These are phyloP conservation scores for Pseudeuparius sepicola DNA, from an alignment of 2,888 invertebrate genomes.

Conservation along the genomic window DNA sequence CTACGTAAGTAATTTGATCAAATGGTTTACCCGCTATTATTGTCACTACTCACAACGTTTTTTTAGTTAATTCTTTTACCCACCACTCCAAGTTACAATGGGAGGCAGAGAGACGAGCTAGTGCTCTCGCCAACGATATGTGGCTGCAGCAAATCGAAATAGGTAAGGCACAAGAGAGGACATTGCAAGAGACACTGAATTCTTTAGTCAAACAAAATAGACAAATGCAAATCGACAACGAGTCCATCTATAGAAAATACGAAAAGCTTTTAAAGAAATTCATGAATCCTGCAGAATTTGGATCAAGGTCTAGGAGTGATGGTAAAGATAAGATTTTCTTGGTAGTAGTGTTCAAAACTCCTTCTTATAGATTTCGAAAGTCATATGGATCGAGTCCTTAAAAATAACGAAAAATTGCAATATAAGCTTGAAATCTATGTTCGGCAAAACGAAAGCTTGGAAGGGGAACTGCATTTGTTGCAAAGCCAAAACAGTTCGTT, in stretches of 20 bases:
- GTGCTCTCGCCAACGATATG: constrained; percentile 30
- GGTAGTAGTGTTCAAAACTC: constrained; percentile 5
- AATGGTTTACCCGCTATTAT: too few relatives aligned
- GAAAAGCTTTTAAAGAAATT: constrained; percentile 27
- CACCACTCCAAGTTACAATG: constrained; percentile 29
- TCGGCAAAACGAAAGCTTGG: constrained; percentile 28
- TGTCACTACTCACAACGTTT: too few relatives aligned
- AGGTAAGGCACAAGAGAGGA: constrained; percentile 27
- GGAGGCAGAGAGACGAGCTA: constrained; percentile 30
- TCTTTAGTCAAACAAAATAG: constrained; percentile 32
- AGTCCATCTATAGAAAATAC: constrained; percentile 29
- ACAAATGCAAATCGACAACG: constrained; percentile 31
- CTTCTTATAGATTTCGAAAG: constrained; percentile 18
- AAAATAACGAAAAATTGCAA: constrained; percentile 32
- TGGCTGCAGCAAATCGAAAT: constrained; percentile 32
- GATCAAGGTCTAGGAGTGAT: constrained; percentile 10
- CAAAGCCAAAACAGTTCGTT: constrained; percentile 29
- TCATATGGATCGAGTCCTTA: constrained; percentile 25
- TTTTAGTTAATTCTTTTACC: constrained; percentile 27
- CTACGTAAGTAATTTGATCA: constrained; percentile 28
- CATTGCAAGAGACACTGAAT: constrained; percentile 29
- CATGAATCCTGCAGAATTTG: constrained; percentile 16
- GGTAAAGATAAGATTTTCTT: constrained; percentile 12
- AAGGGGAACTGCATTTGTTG: constrained; percentile 27
- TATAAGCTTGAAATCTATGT: constrained; percentile 25